A percentile compares a stretch with the other conserved stretches of the same genome.
Evolutionary conservation across 2,888 invertebrate genomes (phyloP).

Genomic region (Eristalis pertinax): DNA sequence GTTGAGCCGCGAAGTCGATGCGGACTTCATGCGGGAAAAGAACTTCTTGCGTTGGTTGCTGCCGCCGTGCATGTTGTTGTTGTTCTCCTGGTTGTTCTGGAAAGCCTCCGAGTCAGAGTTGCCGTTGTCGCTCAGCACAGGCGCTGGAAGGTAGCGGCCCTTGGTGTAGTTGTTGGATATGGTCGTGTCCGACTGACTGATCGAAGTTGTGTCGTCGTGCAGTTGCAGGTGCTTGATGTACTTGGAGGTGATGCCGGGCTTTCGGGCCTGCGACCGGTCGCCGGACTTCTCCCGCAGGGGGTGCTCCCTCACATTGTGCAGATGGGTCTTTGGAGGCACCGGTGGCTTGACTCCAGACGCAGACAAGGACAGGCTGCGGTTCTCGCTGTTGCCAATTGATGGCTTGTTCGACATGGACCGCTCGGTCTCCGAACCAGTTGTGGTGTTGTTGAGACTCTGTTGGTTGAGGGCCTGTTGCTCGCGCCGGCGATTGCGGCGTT

Average conservation of each 20-base stretch:
- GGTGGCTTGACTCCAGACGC: conserved; percentile 75
- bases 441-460: conserved; percentile 81
- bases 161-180: conserved; percentile 80
- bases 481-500: conserved; percentile 86
- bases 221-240: conserved; percentile 80
- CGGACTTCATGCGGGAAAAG: conserved; percentile 87
- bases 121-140: conserved; percentile 79
- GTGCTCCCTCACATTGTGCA: conserved; percentile 61
- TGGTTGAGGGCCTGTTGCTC: conserved; percentile 82
- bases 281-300: conserved; percentile 73
- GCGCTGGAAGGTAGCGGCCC: conserved; percentile 77
- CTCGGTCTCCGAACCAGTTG: conserved; percentile 91
- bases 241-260: conserved; percentile 79
- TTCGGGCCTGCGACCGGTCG: conserved; percentile 73
- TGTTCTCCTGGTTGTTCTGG: conserved; percentile 82
- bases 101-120: conserved; percentile 80
- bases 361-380: conserved; percentile 74
- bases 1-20: conserved; percentile 87
- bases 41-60: conserved; percentile 84
- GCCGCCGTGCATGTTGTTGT: conserved; percentile 77
- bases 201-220: conserved; percentile 80
- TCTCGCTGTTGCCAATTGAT: conserved; percentile 82
- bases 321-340: conserved; percentile 78
- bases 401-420: conserved; percentile 88
- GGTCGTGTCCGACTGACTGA: conserved; percentile 81